Conservation (phyloP, 2,888 invertebrate species). For the Yponomeuta malinellus region DNA sequence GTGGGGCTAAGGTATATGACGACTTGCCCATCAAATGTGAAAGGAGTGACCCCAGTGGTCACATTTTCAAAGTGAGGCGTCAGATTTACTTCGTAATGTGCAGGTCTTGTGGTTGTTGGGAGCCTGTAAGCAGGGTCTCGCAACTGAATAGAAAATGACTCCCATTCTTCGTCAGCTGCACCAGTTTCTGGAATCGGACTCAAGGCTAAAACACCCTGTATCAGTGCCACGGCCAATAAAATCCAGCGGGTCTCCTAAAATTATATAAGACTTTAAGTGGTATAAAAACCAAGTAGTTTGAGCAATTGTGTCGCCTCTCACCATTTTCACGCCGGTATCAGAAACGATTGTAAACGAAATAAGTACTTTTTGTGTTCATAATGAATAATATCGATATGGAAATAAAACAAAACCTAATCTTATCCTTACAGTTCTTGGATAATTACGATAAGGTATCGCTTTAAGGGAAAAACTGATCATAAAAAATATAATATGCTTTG, state of each 20-base stretch:
- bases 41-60: conserved; percentile 32
- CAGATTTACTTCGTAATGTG: conserved; percentile 69
- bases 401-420: conserved; percentile 4
- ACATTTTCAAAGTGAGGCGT: conserved; percentile 60
- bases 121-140: conserved; percentile 57
- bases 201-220: conserved; percentile 40
- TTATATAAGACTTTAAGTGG: background rate
- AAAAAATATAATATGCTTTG: background rate
- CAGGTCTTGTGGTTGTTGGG: conserved; percentile 64
- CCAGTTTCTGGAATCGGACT: conserved; percentile 43
- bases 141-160: conserved; percentile 36
- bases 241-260: conserved; percentile 50
- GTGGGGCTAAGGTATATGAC: conserved; percentile 41
- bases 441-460: background rate
- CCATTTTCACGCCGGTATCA: conserved; percentile 47
- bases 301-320: conserved; percentile 30
- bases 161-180: conserved; percentile 52
- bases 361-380: background rate
- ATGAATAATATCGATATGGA: background rate
- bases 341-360: background rate
- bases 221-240: conserved; percentile 39
- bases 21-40: conserved; percentile 61
- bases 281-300: background rate
- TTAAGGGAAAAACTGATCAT: background rate
- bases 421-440: conserved; percentile 2